phyloP scores from a whole-genome alignment of 2,888 invertebrate species.

The Nephrocerus scutellatus region DNA sequence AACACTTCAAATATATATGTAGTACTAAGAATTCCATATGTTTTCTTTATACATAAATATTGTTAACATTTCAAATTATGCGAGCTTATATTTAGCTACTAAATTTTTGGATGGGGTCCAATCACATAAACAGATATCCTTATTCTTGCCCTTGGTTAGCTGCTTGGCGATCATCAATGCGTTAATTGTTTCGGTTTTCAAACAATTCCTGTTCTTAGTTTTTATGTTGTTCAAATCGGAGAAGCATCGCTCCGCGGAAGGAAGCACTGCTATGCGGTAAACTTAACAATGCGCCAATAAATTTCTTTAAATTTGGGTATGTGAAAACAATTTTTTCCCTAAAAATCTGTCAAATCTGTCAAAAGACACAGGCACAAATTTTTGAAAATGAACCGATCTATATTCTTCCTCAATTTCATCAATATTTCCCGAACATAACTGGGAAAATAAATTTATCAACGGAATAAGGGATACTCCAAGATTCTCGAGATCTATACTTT shows the following conservation, averaged over 20 bases:
- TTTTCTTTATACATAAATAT: too few relatives aligned
- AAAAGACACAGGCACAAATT: conserved; percentile 8
- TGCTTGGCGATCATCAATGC: conserved; percentile 2
- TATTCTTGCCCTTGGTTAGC: too few relatives aligned
- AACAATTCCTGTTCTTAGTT: conserved; percentile 7
- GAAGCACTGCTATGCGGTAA: conserved; percentile 12
- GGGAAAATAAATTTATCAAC: conserved; percentile 6
- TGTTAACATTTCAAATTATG: too few relatives aligned
- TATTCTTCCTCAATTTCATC: conserved; percentile 15
- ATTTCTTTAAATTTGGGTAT: conserved; percentile 8
- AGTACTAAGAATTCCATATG: too few relatives aligned
- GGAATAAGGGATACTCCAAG: conserved; percentile 1
- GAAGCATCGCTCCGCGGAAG: conserved; percentile 12
- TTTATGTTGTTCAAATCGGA: conserved; percentile 9
- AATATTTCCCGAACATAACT: conserved; percentile 9
- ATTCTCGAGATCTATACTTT: conserved; percentile 8
- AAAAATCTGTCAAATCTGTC: conserved; percentile 6
- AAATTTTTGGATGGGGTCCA: too few relatives aligned
- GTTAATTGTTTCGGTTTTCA: background rate
- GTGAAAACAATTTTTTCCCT: conserved; percentile 6
- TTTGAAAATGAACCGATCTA: conserved; percentile 8
- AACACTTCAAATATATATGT: too few relatives aligned
- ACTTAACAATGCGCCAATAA: conserved; percentile 8
- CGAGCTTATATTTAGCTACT: too few relatives aligned
- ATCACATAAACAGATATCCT: too few relatives aligned